phyloP scores from a whole-genome alignment of 1,140 invertebrate species.

The Drosophila nasuta region DNA sequence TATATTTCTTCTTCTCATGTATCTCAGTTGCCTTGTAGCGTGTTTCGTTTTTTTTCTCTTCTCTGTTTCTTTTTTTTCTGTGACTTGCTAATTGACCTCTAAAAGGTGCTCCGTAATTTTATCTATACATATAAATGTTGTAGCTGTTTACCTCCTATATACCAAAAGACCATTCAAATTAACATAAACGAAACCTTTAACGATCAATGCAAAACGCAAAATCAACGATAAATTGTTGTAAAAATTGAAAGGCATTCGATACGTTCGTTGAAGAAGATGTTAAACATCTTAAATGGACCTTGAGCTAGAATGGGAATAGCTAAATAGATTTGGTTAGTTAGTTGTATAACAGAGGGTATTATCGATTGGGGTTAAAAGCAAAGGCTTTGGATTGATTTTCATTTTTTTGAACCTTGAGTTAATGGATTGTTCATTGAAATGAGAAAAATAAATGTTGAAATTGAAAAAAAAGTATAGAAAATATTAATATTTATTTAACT shows the following conservation, averaged over 20 bases:
- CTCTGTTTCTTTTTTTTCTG: slow-evolving; percentile 14
- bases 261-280: slow-evolving; percentile 14
- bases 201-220: slow-evolving; percentile 24
- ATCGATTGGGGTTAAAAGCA: background rate
- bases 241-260: slow-evolving; percentile 56
- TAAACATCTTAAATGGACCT: slow-evolving; percentile 5
- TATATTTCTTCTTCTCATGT: slow-evolving; percentile 6
- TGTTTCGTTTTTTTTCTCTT: slow-evolving; percentile 24
- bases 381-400: background rate
- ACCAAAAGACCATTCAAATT: slow-evolving; percentile 42
- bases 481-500: too few relatives aligned
- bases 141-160: background rate
- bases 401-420: background rate
- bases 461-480: too few relatives aligned
- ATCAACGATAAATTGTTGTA: slow-evolving; percentile 10
- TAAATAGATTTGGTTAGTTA: background rate
- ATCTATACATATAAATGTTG: slow-evolving; percentile 12
- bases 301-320: background rate
- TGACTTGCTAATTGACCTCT: slow-evolving; percentile 76
- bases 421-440: too few relatives aligned
- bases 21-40: slow-evolving; percentile 37
- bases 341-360: background rate
- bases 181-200: slow-evolving; percentile 56
- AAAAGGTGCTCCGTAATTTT: slow-evolving; percentile 61
- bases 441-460: too few relatives aligned